Evolutionary conservation across 2,888 invertebrate species (phyloP).

Genomic region (Mayetiola destructor): DNA sequence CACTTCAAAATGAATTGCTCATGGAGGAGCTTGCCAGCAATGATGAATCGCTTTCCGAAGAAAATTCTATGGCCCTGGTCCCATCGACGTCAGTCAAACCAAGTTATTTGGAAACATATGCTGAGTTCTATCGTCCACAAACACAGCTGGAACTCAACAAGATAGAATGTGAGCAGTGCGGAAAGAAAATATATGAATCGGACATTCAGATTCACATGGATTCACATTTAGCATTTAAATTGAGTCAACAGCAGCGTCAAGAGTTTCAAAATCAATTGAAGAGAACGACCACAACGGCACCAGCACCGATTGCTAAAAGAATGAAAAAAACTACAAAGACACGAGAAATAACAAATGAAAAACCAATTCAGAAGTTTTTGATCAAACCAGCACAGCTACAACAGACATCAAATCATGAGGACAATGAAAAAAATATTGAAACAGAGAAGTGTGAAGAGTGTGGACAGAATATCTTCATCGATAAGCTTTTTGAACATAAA

Average conservation of each 20-base stretch:
- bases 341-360: constrained; percentile 17
- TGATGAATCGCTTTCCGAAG: not conserved
- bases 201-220: constrained; percentile 53
- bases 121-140: constrained; percentile 25
- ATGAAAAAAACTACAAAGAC: constrained; percentile 13
- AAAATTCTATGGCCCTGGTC: not conserved
- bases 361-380: constrained; percentile 20
- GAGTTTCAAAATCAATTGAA: constrained; percentile 27
- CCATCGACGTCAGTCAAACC: not conserved
- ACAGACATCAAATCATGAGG: constrained; percentile 23
- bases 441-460: constrained; percentile 54
- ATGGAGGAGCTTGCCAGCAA: not conserved
- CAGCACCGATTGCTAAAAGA: not conserved
- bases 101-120: constrained; percentile 22
- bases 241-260: constrained; percentile 43
- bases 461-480: constrained; percentile 42
- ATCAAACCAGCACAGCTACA: constrained; percentile 22
- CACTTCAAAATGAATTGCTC: not conserved
- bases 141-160: constrained; percentile 23
- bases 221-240: constrained; percentile 53
- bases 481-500: constrained; percentile 55
- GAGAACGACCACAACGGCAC: not conserved
- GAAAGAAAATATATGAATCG: constrained; percentile 38
- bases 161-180: constrained; percentile 49
- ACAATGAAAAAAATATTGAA: constrained; percentile 22